phyloP scores from a whole-genome alignment of 2,888 invertebrate genomes.

The Ormyrus nitidulus region DNA sequence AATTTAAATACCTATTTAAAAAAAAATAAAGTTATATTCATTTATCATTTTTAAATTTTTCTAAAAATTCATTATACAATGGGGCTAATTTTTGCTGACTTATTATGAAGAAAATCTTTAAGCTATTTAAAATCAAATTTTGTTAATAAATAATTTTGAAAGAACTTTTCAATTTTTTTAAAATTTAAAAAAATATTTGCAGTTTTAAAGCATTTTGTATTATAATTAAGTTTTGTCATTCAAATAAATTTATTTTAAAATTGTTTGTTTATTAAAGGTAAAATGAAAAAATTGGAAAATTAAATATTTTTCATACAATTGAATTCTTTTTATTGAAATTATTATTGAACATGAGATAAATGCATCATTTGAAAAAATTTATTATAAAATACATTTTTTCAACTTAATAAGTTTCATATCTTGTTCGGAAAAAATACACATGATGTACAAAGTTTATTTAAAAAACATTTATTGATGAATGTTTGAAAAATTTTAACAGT shows the following conservation, averaged over 20 bases:
- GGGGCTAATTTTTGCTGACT: too few species aligned
- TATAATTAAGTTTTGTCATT: too few species aligned
- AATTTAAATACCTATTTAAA: neutral
- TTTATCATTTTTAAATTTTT: neutral
- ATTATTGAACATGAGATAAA: constrained; percentile 5
- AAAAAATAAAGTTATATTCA: neutral
- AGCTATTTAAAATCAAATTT: too few species aligned
- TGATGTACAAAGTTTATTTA: constrained; percentile 38
- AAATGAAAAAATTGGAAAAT: constrained; percentile 1
- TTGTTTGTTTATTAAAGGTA: too few species aligned
- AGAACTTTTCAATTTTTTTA: too few species aligned
- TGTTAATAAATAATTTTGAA: too few species aligned
- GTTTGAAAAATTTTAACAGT: constrained; percentile 43
- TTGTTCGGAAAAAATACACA: constrained; percentile 12
- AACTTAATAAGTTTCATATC: constrained; percentile 4
- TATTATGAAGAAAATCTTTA: too few species aligned
- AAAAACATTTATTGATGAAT: constrained; percentile 48
- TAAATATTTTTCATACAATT: neutral
- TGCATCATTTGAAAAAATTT: neutral
- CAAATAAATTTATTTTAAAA: too few species aligned
- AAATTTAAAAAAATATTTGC: too few species aligned
- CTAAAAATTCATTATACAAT: neutral
- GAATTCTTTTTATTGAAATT: neutral
- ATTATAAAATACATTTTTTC: constrained; percentile 18
- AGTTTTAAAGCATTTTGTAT: too few species aligned